Evolutionary conservation across 2,888 invertebrate genomes (phyloP).

Genomic region (Agapetus fuscipes): DNA sequence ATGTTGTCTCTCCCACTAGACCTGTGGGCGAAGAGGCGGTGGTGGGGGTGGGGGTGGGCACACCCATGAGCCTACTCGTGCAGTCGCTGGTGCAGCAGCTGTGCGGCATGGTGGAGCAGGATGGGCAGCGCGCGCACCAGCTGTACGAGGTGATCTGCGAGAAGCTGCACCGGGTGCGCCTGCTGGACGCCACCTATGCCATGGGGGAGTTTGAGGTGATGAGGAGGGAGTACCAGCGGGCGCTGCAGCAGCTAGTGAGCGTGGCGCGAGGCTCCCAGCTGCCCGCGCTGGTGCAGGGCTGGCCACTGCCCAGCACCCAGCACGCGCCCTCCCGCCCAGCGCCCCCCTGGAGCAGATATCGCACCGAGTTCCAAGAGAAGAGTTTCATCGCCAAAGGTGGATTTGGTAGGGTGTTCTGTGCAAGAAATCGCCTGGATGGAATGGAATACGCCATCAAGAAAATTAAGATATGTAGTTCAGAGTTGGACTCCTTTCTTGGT

Average conservation of each 20-base stretch:
- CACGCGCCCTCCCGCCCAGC: constrained; percentile 40
- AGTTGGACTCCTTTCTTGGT: constrained; percentile 51
- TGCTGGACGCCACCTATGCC: constrained; percentile 60
- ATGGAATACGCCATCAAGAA: constrained; percentile 75
- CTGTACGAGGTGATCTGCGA: constrained; percentile 59
- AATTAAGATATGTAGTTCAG: constrained; percentile 54
- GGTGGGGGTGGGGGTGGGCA: constrained; percentile 29
- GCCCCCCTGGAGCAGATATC: constrained; percentile 55
- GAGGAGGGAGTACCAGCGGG: constrained; percentile 57
- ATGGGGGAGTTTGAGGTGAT: constrained; percentile 62
- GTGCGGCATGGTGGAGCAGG: constrained; percentile 54
- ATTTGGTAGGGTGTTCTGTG: constrained; percentile 68
- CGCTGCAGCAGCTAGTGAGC: constrained; percentile 52
- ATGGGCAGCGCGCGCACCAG: constrained; percentile 45
- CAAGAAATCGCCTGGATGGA: constrained; percentile 63
- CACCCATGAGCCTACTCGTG: constrained; percentile 58
- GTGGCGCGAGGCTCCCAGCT: constrained; percentile 48
- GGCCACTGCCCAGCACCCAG: constrained; percentile 38
- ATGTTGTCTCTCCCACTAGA: constrained; percentile 4
- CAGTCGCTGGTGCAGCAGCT: constrained; percentile 61
- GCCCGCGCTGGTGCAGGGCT: constrained; percentile 39
- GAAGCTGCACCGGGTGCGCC: constrained; percentile 55
- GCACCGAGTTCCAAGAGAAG: constrained; percentile 59
- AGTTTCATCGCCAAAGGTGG: constrained; percentile 64
- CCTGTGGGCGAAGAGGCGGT: constrained; percentile 6